Conservation (phyloP, 2,113 vertebrate species). For the Choloepus hoffmanni region DNA sequence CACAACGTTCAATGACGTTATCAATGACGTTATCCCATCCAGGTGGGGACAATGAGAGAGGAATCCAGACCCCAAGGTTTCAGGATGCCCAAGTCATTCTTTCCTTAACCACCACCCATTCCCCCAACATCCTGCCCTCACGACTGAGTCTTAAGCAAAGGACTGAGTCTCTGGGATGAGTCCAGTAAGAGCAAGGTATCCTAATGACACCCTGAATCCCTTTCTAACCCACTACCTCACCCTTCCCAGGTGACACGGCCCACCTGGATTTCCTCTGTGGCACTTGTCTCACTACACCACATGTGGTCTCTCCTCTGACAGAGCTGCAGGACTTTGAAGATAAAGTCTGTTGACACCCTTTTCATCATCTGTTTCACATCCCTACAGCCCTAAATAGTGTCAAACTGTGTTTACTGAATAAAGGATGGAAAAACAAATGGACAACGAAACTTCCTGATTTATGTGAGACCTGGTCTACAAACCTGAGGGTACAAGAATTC, state of each 20-base stretch:
- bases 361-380: neutral
- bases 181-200: neutral
- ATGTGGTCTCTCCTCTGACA: too few relatives aligned
- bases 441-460: neutral
- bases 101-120: neutral
- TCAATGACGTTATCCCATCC: neutral
- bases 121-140: neutral
- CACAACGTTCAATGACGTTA: too few relatives aligned
- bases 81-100: neutral
- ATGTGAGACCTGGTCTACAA: neutral
- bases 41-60: neutral
- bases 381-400: neutral
- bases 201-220: neutral
- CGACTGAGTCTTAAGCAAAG: neutral
- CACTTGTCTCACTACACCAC: neutral
- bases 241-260: neutral
- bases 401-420: neutral
- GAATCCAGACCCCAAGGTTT: neutral
- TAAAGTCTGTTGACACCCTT: neutral
- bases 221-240: neutral
- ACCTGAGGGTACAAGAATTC: neutral
- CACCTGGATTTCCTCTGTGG: neutral
- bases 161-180: neutral
- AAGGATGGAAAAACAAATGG: neutral
- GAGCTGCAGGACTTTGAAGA: neutral